Percentiles rank a stretch among this genome's conserved stretches.
These are phyloP conservation scores for Atherix ibis DNA, from an alignment of 2,888 invertebrate genomes.

Conservation along the genomic window DNA sequence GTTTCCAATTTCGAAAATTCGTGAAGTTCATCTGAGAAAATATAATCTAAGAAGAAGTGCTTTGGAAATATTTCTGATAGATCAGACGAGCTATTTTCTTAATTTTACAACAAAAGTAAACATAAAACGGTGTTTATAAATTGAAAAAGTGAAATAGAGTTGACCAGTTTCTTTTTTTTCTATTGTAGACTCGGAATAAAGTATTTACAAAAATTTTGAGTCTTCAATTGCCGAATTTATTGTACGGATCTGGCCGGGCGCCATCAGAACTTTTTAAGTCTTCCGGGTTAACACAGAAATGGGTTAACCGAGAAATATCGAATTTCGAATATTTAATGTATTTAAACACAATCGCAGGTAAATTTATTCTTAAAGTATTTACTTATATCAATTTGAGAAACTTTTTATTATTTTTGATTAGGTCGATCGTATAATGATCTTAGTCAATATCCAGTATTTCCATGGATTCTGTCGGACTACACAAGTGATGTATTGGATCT, in stretches of 20 bases:
- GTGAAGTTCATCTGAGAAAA: constrained; percentile 46
- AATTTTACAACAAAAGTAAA: constrained; percentile 46
- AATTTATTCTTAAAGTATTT: constrained; percentile 1
- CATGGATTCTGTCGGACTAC: constrained; percentile 64
- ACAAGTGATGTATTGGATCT: constrained; percentile 50
- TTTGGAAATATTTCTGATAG: constrained; percentile 45
- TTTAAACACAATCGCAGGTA: constrained; percentile 51
- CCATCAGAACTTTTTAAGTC: constrained; percentile 43
- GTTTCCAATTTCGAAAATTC: constrained; percentile 38
- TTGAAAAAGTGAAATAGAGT: no score
- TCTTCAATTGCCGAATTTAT: constrained; percentile 41
- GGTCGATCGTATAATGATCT: constrained; percentile 64
- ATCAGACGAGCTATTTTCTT: constrained; percentile 48
- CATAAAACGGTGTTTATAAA: constrained; percentile 5
- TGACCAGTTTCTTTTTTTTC: no score
- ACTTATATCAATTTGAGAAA: not conserved
- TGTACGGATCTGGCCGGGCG: constrained; percentile 40
- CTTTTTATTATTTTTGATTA: constrained; percentile 7
- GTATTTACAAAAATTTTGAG: constrained; percentile 43
- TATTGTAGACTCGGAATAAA: constrained; percentile 40
- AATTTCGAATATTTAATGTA: constrained; percentile 65
- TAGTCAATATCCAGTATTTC: constrained; percentile 66
- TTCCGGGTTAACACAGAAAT: constrained; percentile 43
- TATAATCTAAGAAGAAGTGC: constrained; percentile 47
- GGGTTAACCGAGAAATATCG: constrained; percentile 51